Percentiles rank a stretch among this genome's conserved stretches.
These are phyloP conservation scores for Protobothrops flavoviridis DNA, from an alignment of 2,113 vertebrate species.

Conservation along the genomic window DNA sequence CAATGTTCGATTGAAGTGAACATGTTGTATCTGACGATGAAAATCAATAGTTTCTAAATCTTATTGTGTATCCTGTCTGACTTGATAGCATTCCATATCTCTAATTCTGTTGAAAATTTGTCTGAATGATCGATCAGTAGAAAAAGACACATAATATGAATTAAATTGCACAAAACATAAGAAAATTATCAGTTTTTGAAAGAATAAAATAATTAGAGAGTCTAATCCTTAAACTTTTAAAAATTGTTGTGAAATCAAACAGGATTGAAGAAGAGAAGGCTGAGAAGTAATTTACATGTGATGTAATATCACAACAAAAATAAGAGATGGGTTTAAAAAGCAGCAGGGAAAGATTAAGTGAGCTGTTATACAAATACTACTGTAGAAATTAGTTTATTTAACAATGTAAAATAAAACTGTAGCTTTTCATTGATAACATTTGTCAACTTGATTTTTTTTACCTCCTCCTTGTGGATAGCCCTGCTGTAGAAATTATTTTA, in stretches of 20 bases:
- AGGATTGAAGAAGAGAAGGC: neutral
- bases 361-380: conserved; percentile 26
- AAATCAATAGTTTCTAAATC: conserved; percentile 14
- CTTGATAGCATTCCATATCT: neutral
- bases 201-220: conserved; percentile 28
- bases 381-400: neutral
- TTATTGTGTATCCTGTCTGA: conserved; percentile 28
- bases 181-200: conserved; percentile 11
- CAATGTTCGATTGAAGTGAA: neutral
- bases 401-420: neutral
- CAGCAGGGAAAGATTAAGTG: conserved; percentile 19
- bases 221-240: conserved; percentile 26
- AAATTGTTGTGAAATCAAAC: conserved; percentile 43
- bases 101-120: conserved; percentile 14
- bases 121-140: conserved; percentile 28
- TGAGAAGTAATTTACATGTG: neutral
- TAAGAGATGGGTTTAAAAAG: conserved; percentile 24
- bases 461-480: neutral
- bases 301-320: conserved; percentile 22
- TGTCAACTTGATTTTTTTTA: neutral
- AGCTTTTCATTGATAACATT: neutral
- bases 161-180: conserved; percentile 26
- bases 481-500: neutral
- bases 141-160: conserved; percentile 18
- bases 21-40: conserved; percentile 10